These are phyloP conservation scores for Sylvilagus floridanus DNA, from an alignment of 2,797 vertebrate species.

Conservation along the genomic window DNA sequence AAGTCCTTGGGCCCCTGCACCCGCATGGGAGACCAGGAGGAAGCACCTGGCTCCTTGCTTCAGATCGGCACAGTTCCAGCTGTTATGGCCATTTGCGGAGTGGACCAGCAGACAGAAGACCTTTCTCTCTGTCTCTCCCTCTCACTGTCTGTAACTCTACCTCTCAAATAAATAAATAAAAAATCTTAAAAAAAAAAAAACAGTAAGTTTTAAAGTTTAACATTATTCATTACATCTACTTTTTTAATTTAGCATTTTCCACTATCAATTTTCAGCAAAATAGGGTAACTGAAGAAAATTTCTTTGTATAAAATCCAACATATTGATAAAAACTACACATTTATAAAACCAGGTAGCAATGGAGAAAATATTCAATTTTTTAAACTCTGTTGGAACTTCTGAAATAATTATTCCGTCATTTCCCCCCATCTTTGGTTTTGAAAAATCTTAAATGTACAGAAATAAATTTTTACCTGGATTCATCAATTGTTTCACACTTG, in stretches of 20 bases:
- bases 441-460: constrained; percentile 29
- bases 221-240: constrained; percentile 1
- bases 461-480: neutral
- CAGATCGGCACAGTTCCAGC: too few relatives aligned
- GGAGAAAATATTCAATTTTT: neutral
- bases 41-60: too few relatives aligned
- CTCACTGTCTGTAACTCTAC: too few relatives aligned
- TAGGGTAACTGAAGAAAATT: neutral
- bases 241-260: neutral
- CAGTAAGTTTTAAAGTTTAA: constrained; percentile 20
- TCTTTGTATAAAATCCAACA: neutral
- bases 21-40: too few relatives aligned
- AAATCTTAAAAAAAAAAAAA: neutral
- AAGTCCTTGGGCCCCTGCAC: too few relatives aligned
- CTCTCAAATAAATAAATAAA: too few relatives aligned
- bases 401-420: neutral
- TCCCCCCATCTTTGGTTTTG: neutral
- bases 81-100: too few relatives aligned
- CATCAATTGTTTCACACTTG: neutral
- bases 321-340: neutral
- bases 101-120: too few relatives aligned
- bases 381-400: neutral
- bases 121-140: too few relatives aligned
- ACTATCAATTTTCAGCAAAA: constrained; percentile 42
- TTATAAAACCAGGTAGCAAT: neutral